These are phyloP conservation scores for Oryzias curvinotus DNA, from an alignment of 2,113 vertebrate species.

Conservation along the genomic window DNA sequence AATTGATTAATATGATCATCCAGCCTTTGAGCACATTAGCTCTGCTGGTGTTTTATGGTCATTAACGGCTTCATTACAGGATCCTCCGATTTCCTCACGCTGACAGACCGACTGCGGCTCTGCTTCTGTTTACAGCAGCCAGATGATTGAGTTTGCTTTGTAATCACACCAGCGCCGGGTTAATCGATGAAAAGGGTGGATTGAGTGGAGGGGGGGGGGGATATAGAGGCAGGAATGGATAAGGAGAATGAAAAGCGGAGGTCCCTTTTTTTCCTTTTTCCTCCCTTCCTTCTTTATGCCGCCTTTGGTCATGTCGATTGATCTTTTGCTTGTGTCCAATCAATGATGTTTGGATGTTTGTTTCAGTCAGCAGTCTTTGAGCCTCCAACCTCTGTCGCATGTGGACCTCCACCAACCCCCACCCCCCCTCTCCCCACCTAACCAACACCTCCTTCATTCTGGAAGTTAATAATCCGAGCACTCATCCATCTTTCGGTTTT, in stretches of 20 bases:
- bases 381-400: neutral
- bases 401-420: slow-evolving; percentile 14
- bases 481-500: neutral
- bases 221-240: slow-evolving; percentile 26
- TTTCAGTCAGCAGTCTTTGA: slow-evolving; percentile 65
- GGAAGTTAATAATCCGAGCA: slow-evolving; percentile 20
- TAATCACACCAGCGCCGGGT: slow-evolving; percentile 38
- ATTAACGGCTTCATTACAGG: slow-evolving; percentile 10
- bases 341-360: slow-evolving; percentile 56
- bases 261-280: slow-evolving; percentile 2
- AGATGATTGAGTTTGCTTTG: slow-evolving; percentile 45
- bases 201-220: neutral
- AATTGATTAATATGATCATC: slow-evolving; percentile 21
- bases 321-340: slow-evolving; percentile 65
- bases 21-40: slow-evolving; percentile 37
- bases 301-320: slow-evolving; percentile 62
- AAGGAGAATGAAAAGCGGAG: neutral
- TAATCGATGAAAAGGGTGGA: slow-evolving; percentile 34
- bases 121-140: neutral
- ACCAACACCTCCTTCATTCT: slow-evolving; percentile 11
- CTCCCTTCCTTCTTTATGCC: slow-evolving; percentile 40
- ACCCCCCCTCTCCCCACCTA: neutral
- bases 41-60: slow-evolving; percentile 20
- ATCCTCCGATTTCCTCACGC: no score
- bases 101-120: neutral